Evolutionary conservation across 2,888 invertebrate genomes (phyloP).

Genomic region (Rhogogaster chlorosoma): DNA sequence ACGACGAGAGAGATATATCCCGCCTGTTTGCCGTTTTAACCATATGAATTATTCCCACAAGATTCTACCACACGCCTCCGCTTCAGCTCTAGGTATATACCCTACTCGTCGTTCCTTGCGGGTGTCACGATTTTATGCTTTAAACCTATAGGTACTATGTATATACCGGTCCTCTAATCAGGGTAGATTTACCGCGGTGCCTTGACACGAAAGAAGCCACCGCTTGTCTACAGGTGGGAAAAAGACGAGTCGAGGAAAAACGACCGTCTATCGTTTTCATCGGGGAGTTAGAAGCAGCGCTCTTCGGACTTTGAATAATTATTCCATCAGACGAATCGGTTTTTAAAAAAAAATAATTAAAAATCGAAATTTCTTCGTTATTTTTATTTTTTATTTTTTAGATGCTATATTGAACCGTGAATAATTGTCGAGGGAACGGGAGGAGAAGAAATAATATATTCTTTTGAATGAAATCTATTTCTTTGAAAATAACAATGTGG

Average conservation of each 20-base stretch:
- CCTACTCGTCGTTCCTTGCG: background rate
- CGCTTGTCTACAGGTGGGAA: background rate
- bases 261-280: background rate
- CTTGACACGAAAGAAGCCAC: slow-evolving; percentile 13
- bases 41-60: slow-evolving; percentile 33
- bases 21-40: slow-evolving; percentile 30
- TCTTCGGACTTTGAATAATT: no score
- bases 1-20: background rate
- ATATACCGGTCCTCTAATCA: slow-evolving; percentile 39
- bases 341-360: no score
- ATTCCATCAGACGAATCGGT: no score
- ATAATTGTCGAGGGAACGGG: no score
- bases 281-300: no score
- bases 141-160: background rate
- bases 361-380: background rate
- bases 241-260: background rate
- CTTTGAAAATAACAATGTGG: background rate
- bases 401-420: no score
- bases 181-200: background rate
- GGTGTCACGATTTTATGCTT: slow-evolving; percentile 22
- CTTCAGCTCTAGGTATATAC: background rate
- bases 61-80: background rate
- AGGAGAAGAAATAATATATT: no score
- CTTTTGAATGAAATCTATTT: background rate
- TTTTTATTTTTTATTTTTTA: no score